phyloP scores from a whole-genome alignment of 1,140 invertebrate species.

The Brachionus koreanus region DNA sequence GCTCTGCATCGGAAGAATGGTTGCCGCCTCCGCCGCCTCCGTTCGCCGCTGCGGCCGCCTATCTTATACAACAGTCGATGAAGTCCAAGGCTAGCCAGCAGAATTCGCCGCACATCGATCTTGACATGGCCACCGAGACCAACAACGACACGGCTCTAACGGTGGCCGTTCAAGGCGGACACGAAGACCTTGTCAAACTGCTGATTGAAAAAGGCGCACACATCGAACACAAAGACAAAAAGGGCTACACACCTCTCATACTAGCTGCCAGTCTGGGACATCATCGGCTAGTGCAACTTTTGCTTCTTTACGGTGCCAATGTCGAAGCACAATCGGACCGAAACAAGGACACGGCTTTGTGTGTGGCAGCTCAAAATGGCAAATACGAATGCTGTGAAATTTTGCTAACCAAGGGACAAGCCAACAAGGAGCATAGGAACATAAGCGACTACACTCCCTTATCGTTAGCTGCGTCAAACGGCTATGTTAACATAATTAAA shows the following conservation, averaged over 20 bases:
- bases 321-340: constrained; percentile 96
- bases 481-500: constrained; percentile 97
- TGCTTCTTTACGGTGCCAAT: constrained; percentile 85
- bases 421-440: constrained; percentile 98
- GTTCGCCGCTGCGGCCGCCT: background rate
- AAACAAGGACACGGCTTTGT: constrained; percentile 96
- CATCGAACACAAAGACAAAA: constrained; percentile 96
- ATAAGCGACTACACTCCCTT: constrained; percentile 98
- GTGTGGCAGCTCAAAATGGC: constrained; percentile 92
- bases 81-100: constrained; percentile 1
- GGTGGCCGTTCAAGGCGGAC: constrained; percentile 90
- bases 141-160: constrained; percentile 97
- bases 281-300: constrained; percentile 84
- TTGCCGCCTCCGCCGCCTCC: constrained; percentile 17
- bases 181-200: constrained; percentile 87
- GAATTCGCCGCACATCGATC: background rate
- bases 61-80: constrained; percentile 22
- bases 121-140: constrained; percentile 69
- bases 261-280: constrained; percentile 82
- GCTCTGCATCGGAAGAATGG: background rate
- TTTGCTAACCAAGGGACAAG: constrained; percentile 66
- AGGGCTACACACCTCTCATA: constrained; percentile 90
- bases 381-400: constrained; percentile 69
- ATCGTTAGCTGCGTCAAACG: constrained; percentile 87
- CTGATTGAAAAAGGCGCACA: constrained; percentile 82